Conservation (phyloP, 2,888 invertebrate species). For the Leucoma salicis region DNA sequence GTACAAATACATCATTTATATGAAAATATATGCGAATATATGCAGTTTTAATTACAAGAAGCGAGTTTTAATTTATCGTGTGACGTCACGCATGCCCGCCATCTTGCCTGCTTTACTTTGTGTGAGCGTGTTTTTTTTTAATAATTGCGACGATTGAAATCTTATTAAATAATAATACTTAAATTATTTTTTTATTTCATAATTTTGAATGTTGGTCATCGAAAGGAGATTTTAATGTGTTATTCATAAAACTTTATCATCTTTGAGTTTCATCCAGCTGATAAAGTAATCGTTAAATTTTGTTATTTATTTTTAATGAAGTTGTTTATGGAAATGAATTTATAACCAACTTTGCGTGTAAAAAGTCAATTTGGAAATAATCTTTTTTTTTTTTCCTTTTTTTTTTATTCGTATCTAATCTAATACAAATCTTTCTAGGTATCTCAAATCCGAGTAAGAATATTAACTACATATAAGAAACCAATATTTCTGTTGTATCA, state of each 20-base stretch:
- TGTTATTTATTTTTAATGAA: not conserved
- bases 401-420: too few species aligned
- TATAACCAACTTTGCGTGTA: too few species aligned
- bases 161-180: too few species aligned
- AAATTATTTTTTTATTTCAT: not conserved
- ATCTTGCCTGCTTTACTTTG: slow-evolving; percentile 4
- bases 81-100: slow-evolving; percentile 20
- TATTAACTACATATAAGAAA: too few species aligned
- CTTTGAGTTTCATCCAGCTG: not conserved
- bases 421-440: too few species aligned
- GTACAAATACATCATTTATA: slow-evolving; percentile 10
- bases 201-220: not conserved
- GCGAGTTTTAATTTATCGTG: slow-evolving; percentile 23
- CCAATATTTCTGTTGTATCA: too few species aligned
- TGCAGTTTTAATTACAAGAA: slow-evolving; percentile 30
- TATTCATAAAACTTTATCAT: not conserved
- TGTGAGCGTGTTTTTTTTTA: slow-evolving; percentile 10
- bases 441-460: too few species aligned
- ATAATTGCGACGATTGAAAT: slow-evolving; percentile 21
- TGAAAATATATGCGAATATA: slow-evolving; percentile 26
- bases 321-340: not conserved
- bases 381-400: too few species aligned
- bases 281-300: not conserved
- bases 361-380: too few species aligned
- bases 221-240: slow-evolving; percentile 1